Percentiles rank a stretch among this genome's conserved stretches.
phyloP scores from a whole-genome alignment of 92 coral and sea anemone genomes.

The Palythoa heliodiscus region DNA sequence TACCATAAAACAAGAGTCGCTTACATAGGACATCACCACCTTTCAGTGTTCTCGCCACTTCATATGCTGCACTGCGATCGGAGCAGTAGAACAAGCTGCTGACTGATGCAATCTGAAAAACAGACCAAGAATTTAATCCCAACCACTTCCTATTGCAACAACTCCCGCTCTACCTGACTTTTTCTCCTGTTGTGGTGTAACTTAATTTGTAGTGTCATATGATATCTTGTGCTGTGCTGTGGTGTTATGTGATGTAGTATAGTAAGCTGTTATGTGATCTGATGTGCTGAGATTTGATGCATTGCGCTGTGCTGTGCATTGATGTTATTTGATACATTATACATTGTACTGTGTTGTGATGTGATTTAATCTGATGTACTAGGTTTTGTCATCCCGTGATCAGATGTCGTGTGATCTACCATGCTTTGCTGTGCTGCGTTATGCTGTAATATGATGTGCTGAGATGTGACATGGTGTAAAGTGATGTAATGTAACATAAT shows the following conservation, averaged over 20 bases:
- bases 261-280: neutral
- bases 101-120: constrained; percentile 79
- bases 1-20: constrained; percentile 78
- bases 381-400: too few relatives aligned
- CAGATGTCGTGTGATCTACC: too few relatives aligned
- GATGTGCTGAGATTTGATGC: too few relatives aligned
- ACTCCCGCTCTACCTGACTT: neutral
- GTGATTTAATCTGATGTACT: too few relatives aligned
- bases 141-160: neutral
- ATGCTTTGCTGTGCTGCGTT: too few relatives aligned
- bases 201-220: too few relatives aligned
- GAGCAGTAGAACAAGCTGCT: constrained; percentile 80
- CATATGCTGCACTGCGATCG: constrained; percentile 94
- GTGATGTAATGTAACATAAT: too few relatives aligned
- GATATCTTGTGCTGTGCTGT: neutral
- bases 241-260: neutral
- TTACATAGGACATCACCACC: constrained; percentile 77
- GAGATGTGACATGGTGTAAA: too few relatives aligned
- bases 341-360: too few relatives aligned
- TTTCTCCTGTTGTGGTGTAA: neutral
- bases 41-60: constrained; percentile 64
- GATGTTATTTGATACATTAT: too few relatives aligned
- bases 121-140: neutral
- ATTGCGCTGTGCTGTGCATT: too few relatives aligned
- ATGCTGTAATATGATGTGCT: too few relatives aligned